phyloP scores from a whole-genome alignment of 2,888 invertebrate species.

The Caenorhabditis doughertyi region DNA sequence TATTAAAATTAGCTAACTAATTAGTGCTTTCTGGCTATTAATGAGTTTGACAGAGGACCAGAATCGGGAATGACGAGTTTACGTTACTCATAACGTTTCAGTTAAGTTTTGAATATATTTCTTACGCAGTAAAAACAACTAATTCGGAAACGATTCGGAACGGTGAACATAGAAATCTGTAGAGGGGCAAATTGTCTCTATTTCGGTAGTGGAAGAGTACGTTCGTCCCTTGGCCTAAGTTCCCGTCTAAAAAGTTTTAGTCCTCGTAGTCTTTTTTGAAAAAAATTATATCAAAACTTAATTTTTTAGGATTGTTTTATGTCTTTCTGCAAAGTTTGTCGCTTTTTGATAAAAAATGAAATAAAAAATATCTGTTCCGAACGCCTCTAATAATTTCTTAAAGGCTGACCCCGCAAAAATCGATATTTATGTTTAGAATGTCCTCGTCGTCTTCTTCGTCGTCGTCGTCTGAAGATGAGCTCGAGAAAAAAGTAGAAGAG shows the following conservation, averaged over 20 bases:
- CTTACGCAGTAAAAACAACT: too few species aligned
- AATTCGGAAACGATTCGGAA: too few species aligned
- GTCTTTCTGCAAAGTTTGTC: too few species aligned
- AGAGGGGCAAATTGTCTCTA: too few species aligned
- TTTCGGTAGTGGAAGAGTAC: neutral
- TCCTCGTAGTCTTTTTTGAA: neutral
- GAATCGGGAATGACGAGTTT: too few species aligned
- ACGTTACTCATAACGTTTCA: too few species aligned
- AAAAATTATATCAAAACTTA: neutral
- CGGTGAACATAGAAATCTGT: too few species aligned
- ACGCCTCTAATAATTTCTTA: neutral
- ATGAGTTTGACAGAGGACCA: too few species aligned
- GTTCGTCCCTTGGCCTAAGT: neutral
- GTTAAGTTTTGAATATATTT: too few species aligned
- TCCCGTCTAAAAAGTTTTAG: neutral
- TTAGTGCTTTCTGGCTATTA: too few species aligned
- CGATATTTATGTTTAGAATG: slow-evolving; percentile 27
- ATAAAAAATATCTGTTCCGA: neutral
- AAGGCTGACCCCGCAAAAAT: neutral
- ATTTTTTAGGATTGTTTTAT: neutral
- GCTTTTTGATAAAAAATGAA: too few species aligned
- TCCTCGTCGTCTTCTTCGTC: slow-evolving; percentile 38
- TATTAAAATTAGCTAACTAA: too few species aligned
- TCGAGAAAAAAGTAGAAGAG: slow-evolving; percentile 27
- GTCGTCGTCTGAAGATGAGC: slow-evolving; percentile 54